phyloP scores from a whole-genome alignment of 2,797 vertebrate genomes.

The Eptatretus atami region DNA sequence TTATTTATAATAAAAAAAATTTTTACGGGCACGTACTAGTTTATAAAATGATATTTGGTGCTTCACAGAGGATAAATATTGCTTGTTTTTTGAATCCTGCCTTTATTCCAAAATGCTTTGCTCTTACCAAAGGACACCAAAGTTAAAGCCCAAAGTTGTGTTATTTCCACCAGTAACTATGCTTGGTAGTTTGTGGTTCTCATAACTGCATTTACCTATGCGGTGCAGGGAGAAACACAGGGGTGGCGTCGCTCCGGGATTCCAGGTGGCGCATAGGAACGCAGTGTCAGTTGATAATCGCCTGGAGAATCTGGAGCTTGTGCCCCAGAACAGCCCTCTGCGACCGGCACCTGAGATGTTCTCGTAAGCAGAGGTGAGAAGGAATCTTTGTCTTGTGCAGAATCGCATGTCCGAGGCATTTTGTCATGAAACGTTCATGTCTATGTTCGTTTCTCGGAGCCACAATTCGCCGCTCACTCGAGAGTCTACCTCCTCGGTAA shows the following conservation, averaged over 20 bases:
- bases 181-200: background rate
- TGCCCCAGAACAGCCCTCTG: constrained; percentile 60
- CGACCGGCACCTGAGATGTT: constrained; percentile 54
- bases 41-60: too few relatives aligned
- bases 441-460: too few relatives aligned
- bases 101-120: too few relatives aligned
- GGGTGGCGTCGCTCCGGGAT: constrained; percentile 70
- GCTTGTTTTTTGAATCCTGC: too few relatives aligned
- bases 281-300: constrained; percentile 85
- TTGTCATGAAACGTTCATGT: too few relatives aligned
- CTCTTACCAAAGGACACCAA: too few relatives aligned
- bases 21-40: too few relatives aligned
- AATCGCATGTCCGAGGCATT: background rate
- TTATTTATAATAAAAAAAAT: too few relatives aligned
- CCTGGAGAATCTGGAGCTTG: constrained; percentile 67
- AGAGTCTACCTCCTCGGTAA: too few relatives aligned
- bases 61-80: too few relatives aligned
- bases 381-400: background rate
- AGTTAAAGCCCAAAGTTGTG: too few relatives aligned
- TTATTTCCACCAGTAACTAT: background rate
- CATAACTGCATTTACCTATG: constrained; percentile 8
- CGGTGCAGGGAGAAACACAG: constrained; percentile 57
- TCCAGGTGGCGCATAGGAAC: constrained; percentile 85
- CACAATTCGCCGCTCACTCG: too few relatives aligned
- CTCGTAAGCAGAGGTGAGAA: constrained; percentile 68